These are phyloP conservation scores for Acanthosepion lycidas DNA, from an alignment of 2,888 invertebrate genomes.

Conservation along the genomic window DNA sequence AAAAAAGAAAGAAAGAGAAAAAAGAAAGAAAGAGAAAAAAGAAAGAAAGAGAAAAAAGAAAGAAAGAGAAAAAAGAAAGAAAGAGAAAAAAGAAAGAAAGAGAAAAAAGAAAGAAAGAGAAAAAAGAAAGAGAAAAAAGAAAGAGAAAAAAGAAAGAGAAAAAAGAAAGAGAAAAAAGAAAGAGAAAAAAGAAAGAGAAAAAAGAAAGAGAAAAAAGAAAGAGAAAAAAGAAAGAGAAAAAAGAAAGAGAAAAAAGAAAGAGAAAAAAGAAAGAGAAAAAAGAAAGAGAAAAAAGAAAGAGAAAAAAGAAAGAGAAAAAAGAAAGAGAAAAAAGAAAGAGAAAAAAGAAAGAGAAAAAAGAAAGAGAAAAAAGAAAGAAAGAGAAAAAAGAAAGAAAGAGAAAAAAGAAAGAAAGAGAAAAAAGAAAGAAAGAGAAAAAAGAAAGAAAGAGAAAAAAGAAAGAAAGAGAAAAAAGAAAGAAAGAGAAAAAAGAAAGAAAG, in stretches of 20 bases:
- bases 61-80: too few relatives aligned
- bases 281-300: too few relatives aligned
- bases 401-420: not conserved
- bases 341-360: too few relatives aligned
- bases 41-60: too few relatives aligned
- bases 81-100: too few relatives aligned
- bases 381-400: not conserved
- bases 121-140: not conserved
- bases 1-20: too few relatives aligned
- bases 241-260: not conserved
- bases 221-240: not conserved
- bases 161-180: not conserved
- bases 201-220: not conserved
- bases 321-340: too few relatives aligned
- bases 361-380: too few relatives aligned
- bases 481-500: not conserved
- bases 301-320: too few relatives aligned
- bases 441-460: not conserved
- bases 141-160: not conserved
- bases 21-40: too few relatives aligned
- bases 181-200: not conserved
- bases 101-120: too few relatives aligned
- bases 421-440: not conserved
- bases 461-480: not conserved
- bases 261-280: too few relatives aligned